Base-by-base conservation (phyloP, 2,113 vertebrate species). In the Chamaea fasciata region DNA sequence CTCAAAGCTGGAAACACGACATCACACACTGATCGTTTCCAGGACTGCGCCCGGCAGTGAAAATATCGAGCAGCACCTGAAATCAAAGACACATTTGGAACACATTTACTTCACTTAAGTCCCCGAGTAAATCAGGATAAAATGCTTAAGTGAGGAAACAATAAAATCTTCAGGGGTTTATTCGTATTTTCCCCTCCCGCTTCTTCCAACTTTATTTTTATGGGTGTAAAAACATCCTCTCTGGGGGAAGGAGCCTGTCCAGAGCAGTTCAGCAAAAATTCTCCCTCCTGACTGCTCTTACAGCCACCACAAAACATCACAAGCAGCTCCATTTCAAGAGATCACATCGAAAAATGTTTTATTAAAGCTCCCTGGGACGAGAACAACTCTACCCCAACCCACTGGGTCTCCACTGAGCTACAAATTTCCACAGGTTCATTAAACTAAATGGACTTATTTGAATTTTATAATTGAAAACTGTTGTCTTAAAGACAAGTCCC, bases 401-500 rank as follows among this genome's bases (percentile, higher is more conserved):
- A 27, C 21, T 18, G 60, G 27, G 52, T 44, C 79, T 89, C 33
- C 12, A 13, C 21, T 2, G 28, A 62, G 83, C 44, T 10, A 13
- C 70, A 71, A 6, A 56, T 33, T 92, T 92, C 92, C 60, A 75
- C 42, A 80, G 35, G 28, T 93, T 93, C 92, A 94, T 96, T 92
- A 95, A 95, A 87, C 65, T 73, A 94, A 90, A 84, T 13, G n/a
- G 84, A 84, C 39, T 91, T 91, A 95, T 92, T 96, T 97, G 80
- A 95, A 87, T 96, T 96, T 95, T 96, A 87, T 97, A 96, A 97
- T 97, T 96, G 94, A 97, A 97, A 96, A 87, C 35, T 94, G 92
- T 92, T 95, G 83, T 95, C 89, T 97, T 73, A 62, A 81, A 95
- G 81, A 83, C 37, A 79, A 91, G 31, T 97, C 97, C 92, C 97